Evolutionary conservation across 2,888 invertebrate species (phyloP), one percentile per base, ranked within the genome.

Genomic region (Ichneumon xanthorius): DNA sequence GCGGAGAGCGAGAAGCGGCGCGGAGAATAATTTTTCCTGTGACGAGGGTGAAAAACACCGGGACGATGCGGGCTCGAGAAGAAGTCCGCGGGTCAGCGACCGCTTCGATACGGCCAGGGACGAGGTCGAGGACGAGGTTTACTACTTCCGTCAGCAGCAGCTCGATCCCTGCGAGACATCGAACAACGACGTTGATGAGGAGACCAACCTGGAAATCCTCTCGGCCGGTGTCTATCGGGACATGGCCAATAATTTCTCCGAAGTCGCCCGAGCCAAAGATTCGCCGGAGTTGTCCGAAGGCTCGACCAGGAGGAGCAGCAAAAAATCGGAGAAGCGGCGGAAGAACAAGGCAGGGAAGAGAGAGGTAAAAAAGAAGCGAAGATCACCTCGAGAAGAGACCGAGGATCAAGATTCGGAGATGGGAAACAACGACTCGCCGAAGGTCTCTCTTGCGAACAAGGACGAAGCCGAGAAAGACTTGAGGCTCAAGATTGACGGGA

Each of bases 401-500:
- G 33, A 85, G 22, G 63, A 58, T 4, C 67, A 58, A 11, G 73
- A 81, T 37, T 68, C 11, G 33, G 85, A 63, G 84, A 45, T n/a
- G 16, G 82, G 67, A 37, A 78, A 14, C 30, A 45, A n/a, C 11
- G 37, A 4, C 48, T n/a, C 16, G 19, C 30, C 48, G 1, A 55
- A 73, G 26, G 61, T 16, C 5, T 37, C 77, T 45, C 37, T 65
- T 14, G 6, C n/a, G 30, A 45, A 76, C 22, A 67, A 45, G 14
- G 79, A 79, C 11, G 70, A 80, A 55, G 80, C 86, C 2, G 85
- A 83, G 40, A 87, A 90, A 19, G 89, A 90, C n/a, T 80, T 91
- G 4, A 87, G 89, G 37, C 63, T 87, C 16, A 92, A 90, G 50
- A 92, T 92, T 3, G 89, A 90, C 68, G 91, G 91, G 1, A 92